Conservation (phyloP, 2,113 vertebrate genomes). For the Trematocara stigmaticum region DNA sequence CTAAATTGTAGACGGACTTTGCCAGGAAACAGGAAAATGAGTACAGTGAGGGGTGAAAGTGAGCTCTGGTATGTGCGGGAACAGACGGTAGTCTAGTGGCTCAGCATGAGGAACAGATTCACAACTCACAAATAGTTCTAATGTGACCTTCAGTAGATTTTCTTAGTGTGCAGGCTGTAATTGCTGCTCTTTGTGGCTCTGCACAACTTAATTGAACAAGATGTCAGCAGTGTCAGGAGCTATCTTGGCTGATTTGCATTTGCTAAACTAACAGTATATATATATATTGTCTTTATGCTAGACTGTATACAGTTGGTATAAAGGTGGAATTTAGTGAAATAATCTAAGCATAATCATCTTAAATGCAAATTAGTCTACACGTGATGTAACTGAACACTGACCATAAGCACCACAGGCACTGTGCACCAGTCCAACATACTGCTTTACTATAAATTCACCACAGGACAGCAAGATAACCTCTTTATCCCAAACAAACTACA, state of each 20-base stretch:
- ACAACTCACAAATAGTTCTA: neutral
- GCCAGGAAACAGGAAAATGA: neutral
- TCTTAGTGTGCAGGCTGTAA: neutral
- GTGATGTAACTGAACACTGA: neutral
- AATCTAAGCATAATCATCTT: neutral
- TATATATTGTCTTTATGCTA: neutral
- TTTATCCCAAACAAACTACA: neutral
- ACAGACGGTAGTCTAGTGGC: neutral
- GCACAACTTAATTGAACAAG: neutral
- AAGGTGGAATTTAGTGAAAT: neutral
- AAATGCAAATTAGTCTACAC: neutral
- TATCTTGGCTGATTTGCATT: neutral
- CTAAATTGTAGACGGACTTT: neutral
- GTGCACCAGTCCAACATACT: neutral
- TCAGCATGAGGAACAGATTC: neutral
- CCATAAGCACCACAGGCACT: neutral
- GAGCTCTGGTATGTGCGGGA: neutral
- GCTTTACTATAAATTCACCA: neutral
- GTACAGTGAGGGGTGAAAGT: neutral
- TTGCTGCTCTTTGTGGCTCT: neutral
- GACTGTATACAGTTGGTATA: neutral
- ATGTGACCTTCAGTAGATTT: neutral
- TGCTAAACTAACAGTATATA: neutral
- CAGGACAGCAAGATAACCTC: neutral
- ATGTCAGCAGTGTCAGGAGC: accelerated